A percentile compares a stretch with the other conserved stretches of the same genome.
Evolutionary conservation across 2,888 invertebrate genomes (phyloP).

Genomic region (Adelphocoris suturalis): DNA sequence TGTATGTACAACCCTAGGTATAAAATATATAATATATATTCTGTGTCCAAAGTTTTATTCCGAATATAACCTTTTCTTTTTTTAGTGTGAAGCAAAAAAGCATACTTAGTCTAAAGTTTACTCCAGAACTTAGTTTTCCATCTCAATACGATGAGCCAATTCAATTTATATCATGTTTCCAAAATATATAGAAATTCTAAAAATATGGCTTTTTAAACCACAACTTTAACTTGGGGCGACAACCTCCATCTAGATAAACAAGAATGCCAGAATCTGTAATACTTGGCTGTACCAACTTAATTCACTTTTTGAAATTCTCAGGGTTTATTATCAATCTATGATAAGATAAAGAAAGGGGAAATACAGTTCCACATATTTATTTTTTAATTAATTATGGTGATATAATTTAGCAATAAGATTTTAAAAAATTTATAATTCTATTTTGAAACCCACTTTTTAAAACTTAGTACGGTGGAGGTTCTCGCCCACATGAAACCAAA

Average conservation of each 20-base stretch:
- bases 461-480: neutral
- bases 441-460: too few relatives aligned
- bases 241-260: too few relatives aligned
- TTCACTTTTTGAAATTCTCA: too few relatives aligned
- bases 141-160: neutral
- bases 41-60: neutral
- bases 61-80: neutral
- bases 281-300: too few relatives aligned
- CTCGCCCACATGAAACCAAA: neutral
- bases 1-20: conserved; percentile 57
- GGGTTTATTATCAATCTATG: too few relatives aligned
- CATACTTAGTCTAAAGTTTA: conserved; percentile 6
- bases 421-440: too few relatives aligned
- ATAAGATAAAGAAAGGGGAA: too few relatives aligned
- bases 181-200: neutral
- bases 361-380: too few relatives aligned
- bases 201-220: neutral
- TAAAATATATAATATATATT: conserved; percentile 60
- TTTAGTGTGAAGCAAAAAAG: conserved; percentile 31
- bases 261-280: too few relatives aligned
- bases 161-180: neutral
- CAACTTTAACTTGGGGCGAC: neutral
- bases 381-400: too few relatives aligned
- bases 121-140: neutral
- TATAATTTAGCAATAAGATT: too few relatives aligned